Percentiles rank a stretch among this genome's conserved stretches.
These are phyloP conservation scores for Pachymerium ferrugineum DNA, from an alignment of 2,888 invertebrate genomes.

Conservation along the genomic window DNA sequence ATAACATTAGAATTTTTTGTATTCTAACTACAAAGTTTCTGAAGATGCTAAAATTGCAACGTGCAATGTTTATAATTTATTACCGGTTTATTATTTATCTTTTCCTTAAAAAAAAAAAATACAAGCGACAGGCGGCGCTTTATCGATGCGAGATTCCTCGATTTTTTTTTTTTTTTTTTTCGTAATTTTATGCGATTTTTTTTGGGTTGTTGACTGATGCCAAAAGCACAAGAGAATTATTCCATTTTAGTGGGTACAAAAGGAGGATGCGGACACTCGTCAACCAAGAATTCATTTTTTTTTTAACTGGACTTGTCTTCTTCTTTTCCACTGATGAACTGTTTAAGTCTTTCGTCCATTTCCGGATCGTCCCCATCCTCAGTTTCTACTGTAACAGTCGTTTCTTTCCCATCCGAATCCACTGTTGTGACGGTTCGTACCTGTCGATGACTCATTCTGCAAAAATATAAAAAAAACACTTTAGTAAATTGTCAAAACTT, in stretches of 20 bases:
- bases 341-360: conserved; percentile 4
- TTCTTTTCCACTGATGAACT: neutral
- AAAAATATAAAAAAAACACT: neutral
- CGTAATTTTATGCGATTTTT: too few relatives aligned
- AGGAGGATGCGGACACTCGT: too few relatives aligned
- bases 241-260: neutral
- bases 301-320: neutral
- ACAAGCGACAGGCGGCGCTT: conserved; percentile 6
- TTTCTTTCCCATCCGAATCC: conserved; percentile 2
- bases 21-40: too few relatives aligned
- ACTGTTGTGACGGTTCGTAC: conserved; percentile 29
- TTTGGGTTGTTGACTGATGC: neutral
- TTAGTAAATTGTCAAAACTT: neutral
- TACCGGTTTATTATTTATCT: conserved; percentile 5
- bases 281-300: neutral
- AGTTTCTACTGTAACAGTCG: neutral
- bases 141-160: neutral
- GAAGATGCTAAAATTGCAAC: neutral
- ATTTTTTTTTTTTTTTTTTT: too few relatives aligned
- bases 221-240: too few relatives aligned
- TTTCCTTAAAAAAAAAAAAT: too few relatives aligned
- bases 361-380: conserved; percentile 14
- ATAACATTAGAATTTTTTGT: neutral
- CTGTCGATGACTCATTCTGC: conserved; percentile 1
- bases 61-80: neutral